Conservation (phyloP, 2,888 invertebrate genomes). For the Sinohyriopsis cumingii region DNA sequence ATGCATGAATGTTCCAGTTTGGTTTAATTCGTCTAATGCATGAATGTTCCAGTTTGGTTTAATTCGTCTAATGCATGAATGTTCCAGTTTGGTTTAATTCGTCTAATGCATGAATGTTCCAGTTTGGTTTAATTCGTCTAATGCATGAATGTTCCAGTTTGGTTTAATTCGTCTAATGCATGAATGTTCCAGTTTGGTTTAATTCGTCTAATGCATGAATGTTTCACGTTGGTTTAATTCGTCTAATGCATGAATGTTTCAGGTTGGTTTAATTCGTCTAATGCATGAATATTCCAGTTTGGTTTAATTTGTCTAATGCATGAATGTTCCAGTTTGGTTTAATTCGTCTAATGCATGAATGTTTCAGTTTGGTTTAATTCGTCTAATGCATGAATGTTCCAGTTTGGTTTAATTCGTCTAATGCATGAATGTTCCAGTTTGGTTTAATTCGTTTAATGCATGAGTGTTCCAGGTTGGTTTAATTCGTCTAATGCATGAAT, state of each 20-base stretch:
- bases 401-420: constrained; percentile 51
- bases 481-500: constrained; percentile 23
- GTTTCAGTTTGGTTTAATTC: no score
- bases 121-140: constrained; percentile 51
- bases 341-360: constrained; percentile 23
- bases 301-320: no score
- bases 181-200: constrained; percentile 41
- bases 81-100: no score
- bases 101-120: neutral
- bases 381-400: neutral
- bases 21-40: no score
- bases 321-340: constrained; percentile 41
- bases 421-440: no score
- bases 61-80: constrained; percentile 23
- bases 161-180: no score
- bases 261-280: constrained; percentile 51
- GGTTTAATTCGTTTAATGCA: no score
- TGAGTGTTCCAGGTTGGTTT: constrained; percentile 41
- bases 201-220: constrained; percentile 23
- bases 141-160: no score
- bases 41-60: constrained; percentile 41
- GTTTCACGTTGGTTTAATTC: no score
- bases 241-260: neutral
- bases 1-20: no score
- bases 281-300: no score